Conservation (phyloP, 2,113 vertebrate species). For the Ceyx melanurus region DNA sequence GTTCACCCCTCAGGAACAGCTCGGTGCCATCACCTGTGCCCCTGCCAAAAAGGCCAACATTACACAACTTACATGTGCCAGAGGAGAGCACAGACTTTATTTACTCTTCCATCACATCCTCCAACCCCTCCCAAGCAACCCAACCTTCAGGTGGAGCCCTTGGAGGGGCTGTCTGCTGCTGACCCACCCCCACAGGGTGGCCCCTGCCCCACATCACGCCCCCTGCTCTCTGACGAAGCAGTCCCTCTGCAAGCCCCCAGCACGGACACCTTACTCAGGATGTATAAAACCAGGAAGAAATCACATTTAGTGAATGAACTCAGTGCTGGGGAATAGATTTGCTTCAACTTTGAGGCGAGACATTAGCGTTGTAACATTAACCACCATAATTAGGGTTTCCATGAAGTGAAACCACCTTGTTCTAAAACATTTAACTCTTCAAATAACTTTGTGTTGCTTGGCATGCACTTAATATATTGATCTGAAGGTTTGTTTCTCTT, state of each 20-base stretch:
- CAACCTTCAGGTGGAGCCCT: background rate
- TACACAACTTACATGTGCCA: background rate
- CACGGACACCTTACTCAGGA: background rate
- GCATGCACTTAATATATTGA: background rate
- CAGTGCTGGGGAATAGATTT: background rate
- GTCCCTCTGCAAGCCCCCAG: background rate
- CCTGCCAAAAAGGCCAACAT: background rate
- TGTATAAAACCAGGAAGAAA: background rate
- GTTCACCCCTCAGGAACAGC: background rate
- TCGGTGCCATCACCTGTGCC: rapidly evolving
- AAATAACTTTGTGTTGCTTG: background rate
- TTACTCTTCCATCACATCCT: background rate
- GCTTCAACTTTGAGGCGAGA: background rate
- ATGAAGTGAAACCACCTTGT: background rate
- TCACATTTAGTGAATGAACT: background rate
- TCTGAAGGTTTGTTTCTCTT: background rate
- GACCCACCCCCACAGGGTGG: background rate
- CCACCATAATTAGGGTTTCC: background rate
- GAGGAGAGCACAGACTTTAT: background rate
- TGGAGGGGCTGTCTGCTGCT: background rate
- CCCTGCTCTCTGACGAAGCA: background rate
- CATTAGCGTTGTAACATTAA: background rate
- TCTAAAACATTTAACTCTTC: background rate
- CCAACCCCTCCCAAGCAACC: background rate
- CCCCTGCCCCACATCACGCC: background rate